Evolutionary conservation across 2,888 invertebrate genomes (phyloP).

Genomic region (Timandra comae): DNA sequence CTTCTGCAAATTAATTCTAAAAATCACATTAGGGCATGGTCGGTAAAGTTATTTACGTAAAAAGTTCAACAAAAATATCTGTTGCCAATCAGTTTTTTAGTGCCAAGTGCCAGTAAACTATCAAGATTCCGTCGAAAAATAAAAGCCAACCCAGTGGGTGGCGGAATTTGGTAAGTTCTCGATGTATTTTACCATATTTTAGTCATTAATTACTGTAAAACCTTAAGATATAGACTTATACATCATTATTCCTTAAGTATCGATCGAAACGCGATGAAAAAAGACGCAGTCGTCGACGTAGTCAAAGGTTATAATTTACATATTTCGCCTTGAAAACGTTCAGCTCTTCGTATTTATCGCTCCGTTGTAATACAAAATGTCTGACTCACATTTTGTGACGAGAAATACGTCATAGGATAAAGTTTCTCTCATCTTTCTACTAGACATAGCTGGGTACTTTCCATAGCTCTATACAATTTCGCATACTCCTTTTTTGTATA

Average conservation of each 20-base stretch:
- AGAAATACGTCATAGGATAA: conserved; percentile 43
- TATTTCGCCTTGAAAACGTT: conserved; percentile 22
- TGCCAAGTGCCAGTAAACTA: conserved; percentile 79
- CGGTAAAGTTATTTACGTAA: conserved; percentile 61
- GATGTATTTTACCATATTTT: conserved; percentile 23
- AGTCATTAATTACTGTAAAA: no score
- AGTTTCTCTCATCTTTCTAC: no score
- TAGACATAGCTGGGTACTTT: no score
- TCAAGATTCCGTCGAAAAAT: conserved; percentile 89
- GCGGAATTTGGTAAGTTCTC: conserved; percentile 80
- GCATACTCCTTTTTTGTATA: no score
- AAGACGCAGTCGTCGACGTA: no score
- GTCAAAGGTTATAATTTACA: conserved; percentile 1
- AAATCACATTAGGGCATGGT: conserved; percentile 71
- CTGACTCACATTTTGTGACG: conserved; percentile 29
- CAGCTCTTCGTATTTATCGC: conserved; percentile 4
- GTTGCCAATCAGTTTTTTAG: conserved; percentile 71
- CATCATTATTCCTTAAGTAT: no score
- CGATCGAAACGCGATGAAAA: no score
- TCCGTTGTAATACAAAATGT: conserved; percentile 19
- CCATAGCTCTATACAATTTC: no score
- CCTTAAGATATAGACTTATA: no score
- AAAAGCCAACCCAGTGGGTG: conserved; percentile 88
- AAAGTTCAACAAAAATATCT: conserved; percentile 60
- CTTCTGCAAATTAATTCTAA: conserved; percentile 45